Conservation (phyloP, 2,888 invertebrate species). For the Dryomyza anilis region DNA sequence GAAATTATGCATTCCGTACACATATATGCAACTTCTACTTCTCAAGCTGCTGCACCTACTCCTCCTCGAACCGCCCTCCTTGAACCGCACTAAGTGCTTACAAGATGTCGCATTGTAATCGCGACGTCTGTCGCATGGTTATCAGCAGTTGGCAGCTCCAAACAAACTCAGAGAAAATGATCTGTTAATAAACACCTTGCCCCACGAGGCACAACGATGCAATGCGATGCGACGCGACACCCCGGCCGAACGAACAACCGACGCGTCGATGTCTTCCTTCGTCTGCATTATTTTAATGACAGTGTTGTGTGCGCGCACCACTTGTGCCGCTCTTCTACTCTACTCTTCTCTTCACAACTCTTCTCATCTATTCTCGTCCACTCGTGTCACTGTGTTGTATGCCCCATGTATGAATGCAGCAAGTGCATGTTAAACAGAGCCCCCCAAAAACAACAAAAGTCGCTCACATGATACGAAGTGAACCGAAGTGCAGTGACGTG, state of each 20-base stretch:
- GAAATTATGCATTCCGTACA: slow-evolving; percentile 20
- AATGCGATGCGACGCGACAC: too few relatives aligned
- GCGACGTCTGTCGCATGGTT: background rate
- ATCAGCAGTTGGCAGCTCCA: slow-evolving; percentile 6
- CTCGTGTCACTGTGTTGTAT: too few relatives aligned
- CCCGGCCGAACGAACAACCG: background rate
- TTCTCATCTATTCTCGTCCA: too few relatives aligned
- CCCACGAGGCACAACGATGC: background rate
- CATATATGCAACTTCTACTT: background rate
- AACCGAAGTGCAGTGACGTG: slow-evolving; percentile 25
- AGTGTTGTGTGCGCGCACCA: slow-evolving; percentile 3
- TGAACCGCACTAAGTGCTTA: too few relatives aligned
- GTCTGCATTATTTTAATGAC: slow-evolving; percentile 26
- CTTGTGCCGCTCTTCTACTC: too few relatives aligned
- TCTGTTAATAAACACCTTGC: slow-evolving; percentile 25
- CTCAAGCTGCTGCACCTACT: slow-evolving; percentile 2
- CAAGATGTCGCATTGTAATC: slow-evolving; percentile 6
- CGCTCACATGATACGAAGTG: slow-evolving; percentile 22
- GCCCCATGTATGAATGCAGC: slow-evolving; percentile 28
- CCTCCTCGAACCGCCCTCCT: background rate
- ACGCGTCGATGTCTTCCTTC: too few relatives aligned
- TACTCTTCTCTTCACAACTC: too few relatives aligned
- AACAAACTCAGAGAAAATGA: slow-evolving; percentile 8
- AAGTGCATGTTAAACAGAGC: slow-evolving; percentile 22
- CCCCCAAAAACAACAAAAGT: slow-evolving; percentile 8